phyloP scores from a whole-genome alignment of 2,113 vertebrate genomes.

The Crocuta crocuta region DNA sequence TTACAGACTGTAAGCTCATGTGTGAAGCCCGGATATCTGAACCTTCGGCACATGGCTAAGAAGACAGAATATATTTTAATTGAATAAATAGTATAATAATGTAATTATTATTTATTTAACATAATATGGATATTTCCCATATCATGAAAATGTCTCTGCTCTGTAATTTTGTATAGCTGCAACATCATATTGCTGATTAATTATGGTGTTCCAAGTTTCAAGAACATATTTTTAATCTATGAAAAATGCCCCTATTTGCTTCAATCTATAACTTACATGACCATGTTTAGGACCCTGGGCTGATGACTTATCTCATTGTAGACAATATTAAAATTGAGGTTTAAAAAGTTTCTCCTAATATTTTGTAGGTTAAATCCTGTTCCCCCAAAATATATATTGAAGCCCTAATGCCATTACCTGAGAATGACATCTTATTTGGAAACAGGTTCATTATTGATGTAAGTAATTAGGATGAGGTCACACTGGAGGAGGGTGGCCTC shows the following conservation, averaged over 20 bases:
- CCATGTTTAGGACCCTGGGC: not conserved
- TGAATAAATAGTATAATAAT: conserved; percentile 1
- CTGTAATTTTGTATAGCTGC: not conserved
- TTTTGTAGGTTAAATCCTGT: not conserved
- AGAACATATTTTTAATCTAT: conserved; percentile 40
- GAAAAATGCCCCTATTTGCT: not conserved
- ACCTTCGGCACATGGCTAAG: not conserved
- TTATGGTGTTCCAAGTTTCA: not conserved
- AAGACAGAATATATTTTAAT: conserved; percentile 14
- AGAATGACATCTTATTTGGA: not conserved
- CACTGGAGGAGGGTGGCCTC: not conserved
- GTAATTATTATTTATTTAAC: not conserved
- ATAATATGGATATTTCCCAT: not conserved
- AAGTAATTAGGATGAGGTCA: not conserved
- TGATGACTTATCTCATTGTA: not conserved
- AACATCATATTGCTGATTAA: not conserved
- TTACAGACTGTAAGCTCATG: not conserved
- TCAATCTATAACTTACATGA: not conserved
- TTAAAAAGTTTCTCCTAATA: not conserved
- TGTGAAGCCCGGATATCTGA: not conserved
- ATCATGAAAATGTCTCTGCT: not conserved
- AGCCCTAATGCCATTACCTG: not conserved
- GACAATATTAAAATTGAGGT: not conserved
- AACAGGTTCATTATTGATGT: not conserved
- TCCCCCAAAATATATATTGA: not conserved